Evolutionary conservation across 2,888 invertebrate species (phyloP), one percentile per base, ranked within the genome.

Genomic region (Eupithecia subumbrata): DNA sequence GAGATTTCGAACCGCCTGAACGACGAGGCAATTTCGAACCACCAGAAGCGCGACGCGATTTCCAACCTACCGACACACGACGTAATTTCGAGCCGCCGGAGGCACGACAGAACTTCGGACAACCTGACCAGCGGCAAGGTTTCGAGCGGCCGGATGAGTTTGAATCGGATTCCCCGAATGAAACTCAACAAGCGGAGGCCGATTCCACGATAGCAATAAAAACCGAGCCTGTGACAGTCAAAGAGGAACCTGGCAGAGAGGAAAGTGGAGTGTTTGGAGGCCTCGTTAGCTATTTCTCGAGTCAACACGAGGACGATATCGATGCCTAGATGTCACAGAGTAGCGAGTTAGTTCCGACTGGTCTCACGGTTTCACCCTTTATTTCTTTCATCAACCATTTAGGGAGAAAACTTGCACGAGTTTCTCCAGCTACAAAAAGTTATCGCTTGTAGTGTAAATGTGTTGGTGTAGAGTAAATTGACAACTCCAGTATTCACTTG

Each of bases 251-350:
- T 12, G 74, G 64, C 72, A 92, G 83, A 92, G 96, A 96, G 76
- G 96, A 96, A 81, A 95, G 96, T 79, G 96, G 98, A 70, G 98
- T 98, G 88, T 98, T 98, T 90, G 98, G 98, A 60, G 98, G 98
- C 7, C 95, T 98, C 84, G 98, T 98, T 76, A 98, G 98, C 89
- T 98, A 98, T 93, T 98, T 98, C 92, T 98, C 98, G 83, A 98
- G 98, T 88, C 98, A 98, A 91, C 96, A 96, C 83, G 97, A 98
- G 89, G 98, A 98, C 88, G 98, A 98, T 91, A 96, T 98, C 86
- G 98, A 98, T 90, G 96, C 90, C 80, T 93, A 91, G 86, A 43
- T 14, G 18, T 12, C 66, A n/a, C 66, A 37, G 34, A 11, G n/a
- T 37, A 66, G 66, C 1, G 66, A 30, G 9, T 67, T 37, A 34